Base-by-base conservation (phyloP, 2,113 vertebrate species). In the Ammodytes marinus region DNA sequence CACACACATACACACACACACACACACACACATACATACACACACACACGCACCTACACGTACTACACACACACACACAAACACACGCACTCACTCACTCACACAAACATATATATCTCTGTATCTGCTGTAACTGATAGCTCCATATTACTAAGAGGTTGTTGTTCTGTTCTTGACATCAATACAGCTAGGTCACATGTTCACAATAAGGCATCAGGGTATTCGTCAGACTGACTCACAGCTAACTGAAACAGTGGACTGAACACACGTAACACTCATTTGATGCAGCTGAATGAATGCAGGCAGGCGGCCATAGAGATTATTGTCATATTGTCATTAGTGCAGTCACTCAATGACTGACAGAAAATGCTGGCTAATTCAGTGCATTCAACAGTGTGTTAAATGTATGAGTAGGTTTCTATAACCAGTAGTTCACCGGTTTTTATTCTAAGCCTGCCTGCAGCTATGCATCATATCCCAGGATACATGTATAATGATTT, bases 171-270 rank as follows among this genome's bases (percentile, higher is more conserved):
- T 86, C 65, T 35, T 49, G n/a, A 11, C 70, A 65, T 86, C 80
- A 68, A 45, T 43, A 79, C 79, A 88, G 71, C 74, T 77, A 46
- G 83, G 86, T 81, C 88, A 86, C 73, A 53, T 70, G 76, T 74
- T 84, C 66, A 45, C 66, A 77, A 3, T 35, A 77, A 27, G 78
- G 54, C 68, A 40, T 79, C 67, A 60, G 73, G 67, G 50, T 74
- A 53, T 82, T 89, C 4, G 11, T 59, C 67, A 74, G 63, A 79
- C 54, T 68, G 70, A 79, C 35, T 73, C 77, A 77, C 85, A 84
- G 46, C 60, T 59, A 35, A 27, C 57, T 5, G 54, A 61, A 54
- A 40, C 12, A 14, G 74, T 47, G 66, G 43, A 52, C 50, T 42
- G 75, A 77, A 52, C 12, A 8, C 59, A 6, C 17, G 27, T n/a